Base-by-base conservation (phyloP, 2,888 invertebrate species). In the Calliphora vomitoria region DNA sequence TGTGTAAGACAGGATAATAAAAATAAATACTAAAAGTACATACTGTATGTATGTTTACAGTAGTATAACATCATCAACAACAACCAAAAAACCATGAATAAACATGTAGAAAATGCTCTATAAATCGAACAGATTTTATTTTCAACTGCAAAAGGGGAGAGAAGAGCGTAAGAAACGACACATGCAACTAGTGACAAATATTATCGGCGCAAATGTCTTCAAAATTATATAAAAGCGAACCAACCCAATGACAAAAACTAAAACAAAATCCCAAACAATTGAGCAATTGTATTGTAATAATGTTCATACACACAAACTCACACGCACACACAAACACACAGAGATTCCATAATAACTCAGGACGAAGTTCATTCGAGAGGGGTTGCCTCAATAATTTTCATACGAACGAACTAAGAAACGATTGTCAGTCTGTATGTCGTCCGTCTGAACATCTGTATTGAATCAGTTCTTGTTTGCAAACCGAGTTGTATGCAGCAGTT, bases 401-500 rank as follows among this genome's bases (percentile, higher is more conserved):
- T 69, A 38, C 31, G 35, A 44, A 50, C 31, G 60, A 60, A 35
- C 47, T 44, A 55, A 78, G 55, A 79, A 60, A 6, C 8, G 35
- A 35, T 20, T 79, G 55, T 68, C 20, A 50, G 31, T 13, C 13
- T 83, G 85, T 79, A 81, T 76, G 25, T 18, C 60, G 80, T 84
- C 86, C 64, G 72, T 88, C 74, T 89, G 90, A 92, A 91, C 91
- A 92, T 90, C 92, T 89, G 89, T 85, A 81, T 58, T 11, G 86
- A 89, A 88, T 88, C 58, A 68, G 44, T 82, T 68, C 55, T 64
- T 71, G 76, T 31, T 74, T 31, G 20, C 18, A 76, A 82, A 53
- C 71, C 38, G 6, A 60, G 41, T 68, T 74, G 50, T 58, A 68
- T 71, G 25, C 66, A 66, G 25, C 66, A 85, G 31, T 55, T 60